A percentile compares a stretch with the other conserved stretches of the same genome.
Conservation (phyloP, 2,888 invertebrate species). For the Dasysyrphus albostriatus region DNA sequence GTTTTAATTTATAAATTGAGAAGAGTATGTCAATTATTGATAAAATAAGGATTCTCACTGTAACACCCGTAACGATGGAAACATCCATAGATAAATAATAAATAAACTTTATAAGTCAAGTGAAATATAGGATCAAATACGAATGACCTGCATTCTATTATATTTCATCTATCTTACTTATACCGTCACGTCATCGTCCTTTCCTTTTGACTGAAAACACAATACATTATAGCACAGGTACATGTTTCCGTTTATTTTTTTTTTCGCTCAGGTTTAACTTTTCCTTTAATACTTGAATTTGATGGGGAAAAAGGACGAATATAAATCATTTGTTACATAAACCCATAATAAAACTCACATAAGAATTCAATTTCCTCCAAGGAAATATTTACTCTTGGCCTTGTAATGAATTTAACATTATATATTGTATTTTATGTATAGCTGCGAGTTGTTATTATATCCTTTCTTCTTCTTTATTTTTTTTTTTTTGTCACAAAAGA, state of each 20-base stretch:
- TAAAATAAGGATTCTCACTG: too few species aligned
- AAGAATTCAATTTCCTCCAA: conserved; percentile 73
- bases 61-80: too few species aligned
- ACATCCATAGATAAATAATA: too few species aligned
- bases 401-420: conserved; percentile 68
- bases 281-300: not conserved
- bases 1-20: too few species aligned
- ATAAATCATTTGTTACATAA: conserved; percentile 69
- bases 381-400: conserved; percentile 66
- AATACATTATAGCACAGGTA: not conserved
- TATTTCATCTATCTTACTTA: not conserved
- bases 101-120: not conserved
- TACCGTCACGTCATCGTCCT: not conserved
- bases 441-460: conserved; percentile 32
- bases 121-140: not conserved
- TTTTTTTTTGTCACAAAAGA: not conserved
- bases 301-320: conserved; percentile 55
- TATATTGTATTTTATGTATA: conserved; percentile 1
- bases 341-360: conserved; percentile 72
- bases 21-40: too few species aligned
- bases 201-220: not conserved
- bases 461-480: not conserved
- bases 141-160: not conserved
- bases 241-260: not conserved
- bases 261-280: conserved; percentile 5